Percentiles rank a stretch among this genome's conserved stretches.
phyloP scores from a whole-genome alignment of 2,113 vertebrate genomes.

The Zosterops hypoxanthus region DNA sequence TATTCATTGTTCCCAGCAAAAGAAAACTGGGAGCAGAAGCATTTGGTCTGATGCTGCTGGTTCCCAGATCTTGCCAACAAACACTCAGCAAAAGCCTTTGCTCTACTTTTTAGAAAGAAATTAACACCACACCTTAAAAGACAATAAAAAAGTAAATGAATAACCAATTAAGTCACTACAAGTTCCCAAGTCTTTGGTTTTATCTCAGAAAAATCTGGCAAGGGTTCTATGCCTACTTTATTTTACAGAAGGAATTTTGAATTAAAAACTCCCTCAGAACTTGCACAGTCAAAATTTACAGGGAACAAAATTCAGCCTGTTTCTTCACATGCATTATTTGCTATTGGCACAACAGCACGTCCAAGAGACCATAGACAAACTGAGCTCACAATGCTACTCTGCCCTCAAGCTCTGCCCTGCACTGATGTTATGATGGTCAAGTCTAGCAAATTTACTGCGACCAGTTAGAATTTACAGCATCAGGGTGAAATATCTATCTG shows the following conservation, averaged over 20 bases:
- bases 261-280: not conserved
- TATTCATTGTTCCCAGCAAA: not conserved
- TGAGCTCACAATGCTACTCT: not conserved
- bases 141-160: conserved; percentile 1
- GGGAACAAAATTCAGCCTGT: not conserved
- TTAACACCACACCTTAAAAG: not conserved
- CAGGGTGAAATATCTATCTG: not conserved
- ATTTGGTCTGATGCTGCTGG: not conserved
- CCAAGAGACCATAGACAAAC: not conserved
- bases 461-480: not conserved
- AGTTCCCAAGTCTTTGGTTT: not conserved
- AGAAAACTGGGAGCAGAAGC: not conserved
- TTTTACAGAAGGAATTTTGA: not conserved
- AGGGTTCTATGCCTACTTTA: not conserved
- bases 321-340: not conserved
- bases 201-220: not conserved
- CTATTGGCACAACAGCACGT: fast-evolving
- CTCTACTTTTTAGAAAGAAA: not conserved
- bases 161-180: not conserved
- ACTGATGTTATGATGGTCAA: not conserved
- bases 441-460: not conserved
- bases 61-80: not conserved
- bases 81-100: not conserved
- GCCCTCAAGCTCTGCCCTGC: not conserved
- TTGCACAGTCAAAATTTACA: not conserved